Evolutionary conservation across 2,113 vertebrate genomes (phyloP).

Genomic region (Lanius collurio): DNA sequence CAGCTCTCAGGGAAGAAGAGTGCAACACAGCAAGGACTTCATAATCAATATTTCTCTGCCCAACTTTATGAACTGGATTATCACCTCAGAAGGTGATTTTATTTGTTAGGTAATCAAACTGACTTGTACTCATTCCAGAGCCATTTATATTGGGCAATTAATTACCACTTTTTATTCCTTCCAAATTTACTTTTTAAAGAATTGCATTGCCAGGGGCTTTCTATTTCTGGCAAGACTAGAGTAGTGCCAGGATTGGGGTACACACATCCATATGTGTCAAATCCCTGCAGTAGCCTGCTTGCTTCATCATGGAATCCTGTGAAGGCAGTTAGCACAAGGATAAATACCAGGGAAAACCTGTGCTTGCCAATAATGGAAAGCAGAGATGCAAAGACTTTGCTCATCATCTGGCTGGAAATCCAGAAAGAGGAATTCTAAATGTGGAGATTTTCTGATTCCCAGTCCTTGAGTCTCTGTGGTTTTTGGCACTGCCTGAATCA

Average conservation of each 20-base stretch:
- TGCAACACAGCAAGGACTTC: neutral
- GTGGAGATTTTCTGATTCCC: neutral
- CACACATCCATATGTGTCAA: neutral
- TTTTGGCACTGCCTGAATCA: neutral
- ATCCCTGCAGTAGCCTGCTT: neutral
- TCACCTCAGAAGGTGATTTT: neutral
- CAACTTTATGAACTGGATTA: neutral
- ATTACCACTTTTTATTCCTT: conserved; percentile 27
- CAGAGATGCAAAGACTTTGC: neutral
- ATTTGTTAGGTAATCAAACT: neutral
- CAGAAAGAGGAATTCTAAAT: neutral
- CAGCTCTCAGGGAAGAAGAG: neutral
- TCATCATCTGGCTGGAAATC: neutral
- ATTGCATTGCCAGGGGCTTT: neutral
- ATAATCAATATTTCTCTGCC: neutral
- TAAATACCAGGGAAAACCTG: neutral
- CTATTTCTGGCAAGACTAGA: neutral
- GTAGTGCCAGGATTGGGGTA: neutral
- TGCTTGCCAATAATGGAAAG: neutral
- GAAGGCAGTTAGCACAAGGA: neutral
- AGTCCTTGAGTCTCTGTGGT: neutral
- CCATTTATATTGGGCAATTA: neutral
- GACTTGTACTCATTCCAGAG: neutral
- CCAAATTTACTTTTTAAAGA: neutral
- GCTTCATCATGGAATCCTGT: neutral